Conservation (phyloP, 2,888 invertebrate genomes). For the Elysia crispata region DNA sequence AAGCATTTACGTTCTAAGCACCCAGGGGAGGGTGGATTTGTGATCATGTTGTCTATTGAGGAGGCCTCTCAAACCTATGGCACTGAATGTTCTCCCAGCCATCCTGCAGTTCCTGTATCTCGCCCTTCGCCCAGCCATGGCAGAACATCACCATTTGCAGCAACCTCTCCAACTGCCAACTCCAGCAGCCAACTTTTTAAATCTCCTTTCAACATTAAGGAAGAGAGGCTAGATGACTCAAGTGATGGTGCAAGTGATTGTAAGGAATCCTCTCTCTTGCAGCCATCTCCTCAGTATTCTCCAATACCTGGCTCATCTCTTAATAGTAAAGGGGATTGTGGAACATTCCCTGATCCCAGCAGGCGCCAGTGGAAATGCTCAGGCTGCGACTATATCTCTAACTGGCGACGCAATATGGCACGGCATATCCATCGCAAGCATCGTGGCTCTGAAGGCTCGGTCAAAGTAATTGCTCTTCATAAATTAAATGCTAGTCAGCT, state of each 20-base stretch:
- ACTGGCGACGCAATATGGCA: constrained; percentile 98
- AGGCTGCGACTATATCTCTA: constrained; percentile 93
- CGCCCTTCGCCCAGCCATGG: constrained; percentile 17
- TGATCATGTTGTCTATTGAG: constrained; percentile 70
- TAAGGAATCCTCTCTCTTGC: constrained; percentile 11
- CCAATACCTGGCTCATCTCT: constrained; percentile 9
- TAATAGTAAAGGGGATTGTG: not conserved
- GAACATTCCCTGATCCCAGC: constrained; percentile 41
- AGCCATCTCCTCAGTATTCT: constrained; percentile 28
- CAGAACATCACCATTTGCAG: too few relatives aligned
- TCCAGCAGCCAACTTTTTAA: constrained; percentile 22
- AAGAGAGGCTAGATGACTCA: constrained; percentile 32
- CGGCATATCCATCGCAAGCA: constrained; percentile 88
- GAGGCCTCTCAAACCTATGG: constrained; percentile 72
- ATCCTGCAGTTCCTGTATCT: constrained; percentile 36
- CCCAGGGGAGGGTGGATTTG: constrained; percentile 60
- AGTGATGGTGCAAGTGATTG: not conserved
- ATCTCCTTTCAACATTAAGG: constrained; percentile 38
- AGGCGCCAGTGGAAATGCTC: constrained; percentile 88
- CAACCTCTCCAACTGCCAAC: not conserved
- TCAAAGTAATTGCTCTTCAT: constrained; percentile 62
- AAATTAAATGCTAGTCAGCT: constrained; percentile 24
- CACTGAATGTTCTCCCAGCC: constrained; percentile 44
- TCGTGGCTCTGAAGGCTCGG: constrained; percentile 50
- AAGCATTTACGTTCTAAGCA: constrained; percentile 86